phyloP scores from a whole-genome alignment of 2,113 vertebrate genomes.

The Pelmatolapia mariae region DNA sequence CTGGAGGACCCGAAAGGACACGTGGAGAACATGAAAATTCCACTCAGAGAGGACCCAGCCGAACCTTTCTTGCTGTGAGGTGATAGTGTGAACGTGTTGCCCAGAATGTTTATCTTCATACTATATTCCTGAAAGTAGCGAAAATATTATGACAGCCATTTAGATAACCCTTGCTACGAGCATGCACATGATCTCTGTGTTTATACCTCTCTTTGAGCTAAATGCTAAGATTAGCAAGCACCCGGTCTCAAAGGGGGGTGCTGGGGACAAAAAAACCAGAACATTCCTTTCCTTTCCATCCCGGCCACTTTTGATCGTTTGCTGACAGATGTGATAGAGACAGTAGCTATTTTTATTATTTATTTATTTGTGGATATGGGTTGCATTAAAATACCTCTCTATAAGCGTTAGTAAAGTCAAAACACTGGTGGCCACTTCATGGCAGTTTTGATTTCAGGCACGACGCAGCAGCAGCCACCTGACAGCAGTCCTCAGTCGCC shows the following conservation, averaged over 20 bases:
- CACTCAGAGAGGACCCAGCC: not conserved
- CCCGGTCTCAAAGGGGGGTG: not conserved
- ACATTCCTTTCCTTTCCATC: not conserved
- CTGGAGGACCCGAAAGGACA: not conserved
- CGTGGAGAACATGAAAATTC: not conserved
- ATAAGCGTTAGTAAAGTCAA: not conserved
- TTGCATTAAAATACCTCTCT: not conserved
- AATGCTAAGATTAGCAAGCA: not conserved
- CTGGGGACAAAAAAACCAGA: not conserved
- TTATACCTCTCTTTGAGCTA: not conserved
- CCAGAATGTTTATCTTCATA: not conserved
- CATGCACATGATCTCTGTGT: not conserved
- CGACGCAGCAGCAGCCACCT: not conserved
- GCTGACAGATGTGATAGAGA: not conserved
- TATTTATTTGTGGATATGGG: not conserved
- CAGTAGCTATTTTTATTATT: not conserved
- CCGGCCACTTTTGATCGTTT: not conserved
- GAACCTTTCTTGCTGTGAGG: not conserved
- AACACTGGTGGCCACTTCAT: not conserved
- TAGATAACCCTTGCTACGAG: not conserved
- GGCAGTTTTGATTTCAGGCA: not conserved
- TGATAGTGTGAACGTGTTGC: not conserved
- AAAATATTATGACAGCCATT: not conserved
- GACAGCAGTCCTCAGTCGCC: not conserved
- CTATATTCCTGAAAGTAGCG: not conserved